Conservation (phyloP, 2,888 invertebrate genomes). For the Actias luna region DNA sequence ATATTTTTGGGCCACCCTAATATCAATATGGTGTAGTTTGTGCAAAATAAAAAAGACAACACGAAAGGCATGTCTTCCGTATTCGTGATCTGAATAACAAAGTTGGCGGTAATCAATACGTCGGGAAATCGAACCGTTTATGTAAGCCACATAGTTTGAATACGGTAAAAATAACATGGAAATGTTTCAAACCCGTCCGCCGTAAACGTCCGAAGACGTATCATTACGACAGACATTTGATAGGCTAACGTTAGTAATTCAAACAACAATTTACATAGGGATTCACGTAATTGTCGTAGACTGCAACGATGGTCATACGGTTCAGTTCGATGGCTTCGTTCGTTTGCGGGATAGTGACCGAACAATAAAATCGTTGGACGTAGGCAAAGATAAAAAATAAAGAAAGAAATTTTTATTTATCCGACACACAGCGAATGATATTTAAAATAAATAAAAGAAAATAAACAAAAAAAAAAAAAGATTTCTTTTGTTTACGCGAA, state of each 20-base stretch:
- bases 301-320: not conserved
- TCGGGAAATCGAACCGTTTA: not conserved
- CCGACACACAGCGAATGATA: too few relatives aligned
- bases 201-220: not conserved
- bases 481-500: too few relatives aligned
- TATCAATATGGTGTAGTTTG: too few relatives aligned
- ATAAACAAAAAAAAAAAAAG: too few relatives aligned
- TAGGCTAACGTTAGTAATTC: not conserved
- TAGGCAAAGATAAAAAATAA: too few relatives aligned
- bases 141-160: not conserved
- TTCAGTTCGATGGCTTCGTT: not conserved
- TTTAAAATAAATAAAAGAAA: too few relatives aligned
- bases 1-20: too few relatives aligned
- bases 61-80: too few relatives aligned
- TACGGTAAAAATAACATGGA: not conserved
- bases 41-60: too few relatives aligned
- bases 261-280: constrained; percentile 2
- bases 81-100: too few relatives aligned
- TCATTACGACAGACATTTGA: constrained; percentile 3
- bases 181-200: not conserved
- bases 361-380: not conserved
- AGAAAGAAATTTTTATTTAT: too few relatives aligned
- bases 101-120: not conserved
- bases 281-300: constrained; percentile 3
- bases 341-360: not conserved